Percentiles rank a stretch among this genome's conserved stretches.
Conservation (phyloP, 2,797 vertebrate genomes). For the Yasuhikotakia modesta region DNA sequence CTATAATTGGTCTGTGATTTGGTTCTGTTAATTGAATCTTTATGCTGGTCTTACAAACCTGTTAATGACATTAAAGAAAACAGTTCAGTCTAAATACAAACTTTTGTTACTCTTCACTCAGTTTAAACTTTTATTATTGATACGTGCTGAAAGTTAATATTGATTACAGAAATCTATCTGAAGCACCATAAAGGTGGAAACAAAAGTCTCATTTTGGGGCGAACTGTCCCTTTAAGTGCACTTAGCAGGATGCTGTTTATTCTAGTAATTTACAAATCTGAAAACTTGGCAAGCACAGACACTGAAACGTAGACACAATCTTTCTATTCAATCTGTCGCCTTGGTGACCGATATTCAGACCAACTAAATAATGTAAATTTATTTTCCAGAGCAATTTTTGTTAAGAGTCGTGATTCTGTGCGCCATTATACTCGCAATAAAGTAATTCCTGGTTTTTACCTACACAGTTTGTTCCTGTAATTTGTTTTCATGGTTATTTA, state of each 20-base stretch:
- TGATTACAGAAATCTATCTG: too few relatives aligned
- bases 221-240: constrained; percentile 14
- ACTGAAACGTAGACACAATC: background rate
- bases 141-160: too few relatives aligned
- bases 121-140: too few relatives aligned
- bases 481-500: constrained; percentile 50
- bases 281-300: constrained; percentile 16
- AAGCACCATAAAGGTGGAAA: background rate
- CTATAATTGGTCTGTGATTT: constrained; percentile 65
- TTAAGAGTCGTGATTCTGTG: background rate
- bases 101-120: too few relatives aligned
- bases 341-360: constrained; percentile 25
- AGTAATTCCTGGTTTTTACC: constrained; percentile 26
- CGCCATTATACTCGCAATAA: constrained; percentile 38
- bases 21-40: constrained; percentile 68
- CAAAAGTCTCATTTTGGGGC: background rate
- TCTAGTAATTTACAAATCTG: background rate
- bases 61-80: too few relatives aligned
- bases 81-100: too few relatives aligned
- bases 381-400: background rate
- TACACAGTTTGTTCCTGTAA: constrained; percentile 18
- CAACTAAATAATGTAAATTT: constrained; percentile 16
- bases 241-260: constrained; percentile 35
- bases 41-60: background rate
- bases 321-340: constrained; percentile 2